Conservation (phyloP, 2,888 invertebrate genomes). For the Eugnorisma glareosa region DNA sequence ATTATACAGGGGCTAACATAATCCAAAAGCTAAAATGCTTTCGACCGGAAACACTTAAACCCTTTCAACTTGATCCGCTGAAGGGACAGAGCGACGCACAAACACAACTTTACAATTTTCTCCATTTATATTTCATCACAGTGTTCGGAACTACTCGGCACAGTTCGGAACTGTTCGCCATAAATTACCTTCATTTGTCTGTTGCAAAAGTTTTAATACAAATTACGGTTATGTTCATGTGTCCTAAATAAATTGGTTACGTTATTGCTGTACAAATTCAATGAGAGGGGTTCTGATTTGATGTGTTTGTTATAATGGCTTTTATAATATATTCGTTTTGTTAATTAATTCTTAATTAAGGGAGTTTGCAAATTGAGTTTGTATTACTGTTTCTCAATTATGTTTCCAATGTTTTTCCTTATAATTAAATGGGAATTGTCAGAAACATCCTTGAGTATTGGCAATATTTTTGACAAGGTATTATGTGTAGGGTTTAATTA, state of each 20-base stretch:
- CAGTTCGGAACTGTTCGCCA: slow-evolving; percentile 59
- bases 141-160: slow-evolving; percentile 57
- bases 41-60: slow-evolving; percentile 73
- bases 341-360: slow-evolving; percentile 50
- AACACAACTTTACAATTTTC: slow-evolving; percentile 76
- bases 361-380: slow-evolving; percentile 42
- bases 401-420: slow-evolving; percentile 12
- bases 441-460: background rate
- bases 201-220: slow-evolving; percentile 68
- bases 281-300: slow-evolving; percentile 56
- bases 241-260: slow-evolving; percentile 59
- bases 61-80: slow-evolving; percentile 73
- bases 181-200: slow-evolving; percentile 73
- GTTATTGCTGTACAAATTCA: slow-evolving; percentile 57
- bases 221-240: slow-evolving; percentile 65
- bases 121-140: slow-evolving; percentile 78
- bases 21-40: slow-evolving; percentile 73
- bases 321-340: slow-evolving; percentile 54
- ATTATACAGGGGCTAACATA: slow-evolving; percentile 70
- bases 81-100: slow-evolving; percentile 65
- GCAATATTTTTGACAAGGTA: background rate
- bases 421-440: background rate
- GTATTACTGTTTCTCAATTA: slow-evolving; percentile 20
- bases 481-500: background rate
- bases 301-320: slow-evolving; percentile 60